phyloP scores from a whole-genome alignment of 2,888 invertebrate species.

The Phalangium opilio region DNA sequence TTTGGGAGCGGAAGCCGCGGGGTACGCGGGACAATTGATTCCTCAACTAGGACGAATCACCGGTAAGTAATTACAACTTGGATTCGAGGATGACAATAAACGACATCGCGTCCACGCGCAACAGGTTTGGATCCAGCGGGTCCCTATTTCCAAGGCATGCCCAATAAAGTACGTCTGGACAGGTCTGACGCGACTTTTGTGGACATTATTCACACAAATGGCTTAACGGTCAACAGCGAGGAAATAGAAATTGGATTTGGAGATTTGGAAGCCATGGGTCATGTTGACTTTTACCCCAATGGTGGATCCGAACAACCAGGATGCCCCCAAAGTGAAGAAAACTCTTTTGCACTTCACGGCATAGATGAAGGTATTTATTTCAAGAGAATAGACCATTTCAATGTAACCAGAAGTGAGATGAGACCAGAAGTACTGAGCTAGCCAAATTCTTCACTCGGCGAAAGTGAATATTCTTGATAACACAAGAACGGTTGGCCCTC shows the following conservation, averaged over 20 bases:
- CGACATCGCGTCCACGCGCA: too few species aligned
- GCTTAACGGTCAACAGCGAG: not conserved
- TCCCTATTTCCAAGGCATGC: not conserved
- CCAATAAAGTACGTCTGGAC: not conserved
- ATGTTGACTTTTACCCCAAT: slow-evolving; percentile 32
- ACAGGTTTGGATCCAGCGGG: not conserved
- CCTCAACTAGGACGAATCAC: slow-evolving; percentile 14
- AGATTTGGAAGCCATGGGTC: slow-evolving; percentile 24
- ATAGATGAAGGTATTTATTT: slow-evolving; percentile 30
- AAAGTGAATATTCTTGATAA: too few species aligned
- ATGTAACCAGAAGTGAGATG: too few species aligned
- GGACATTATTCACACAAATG: not conserved
- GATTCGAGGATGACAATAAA: too few species aligned
- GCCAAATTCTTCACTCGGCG: too few species aligned
- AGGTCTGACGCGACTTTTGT: not conserved
- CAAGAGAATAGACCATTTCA: too few species aligned
- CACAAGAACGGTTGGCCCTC: too few species aligned
- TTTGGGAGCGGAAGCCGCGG: slow-evolving; percentile 10
- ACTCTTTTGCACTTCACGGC: slow-evolving; percentile 38
- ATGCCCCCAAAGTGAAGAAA: slow-evolving; percentile 20
- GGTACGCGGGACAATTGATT: slow-evolving; percentile 11
- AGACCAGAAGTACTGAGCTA: too few species aligned
- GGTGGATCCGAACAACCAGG: slow-evolving; percentile 31
- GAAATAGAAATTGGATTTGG: slow-evolving; percentile 24
- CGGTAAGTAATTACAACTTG: too few species aligned